Evolutionary conservation across 2,113 vertebrate species (phyloP), one percentile per base, ranked within the genome.

Genomic region (Hippocampus zosterae): DNA sequence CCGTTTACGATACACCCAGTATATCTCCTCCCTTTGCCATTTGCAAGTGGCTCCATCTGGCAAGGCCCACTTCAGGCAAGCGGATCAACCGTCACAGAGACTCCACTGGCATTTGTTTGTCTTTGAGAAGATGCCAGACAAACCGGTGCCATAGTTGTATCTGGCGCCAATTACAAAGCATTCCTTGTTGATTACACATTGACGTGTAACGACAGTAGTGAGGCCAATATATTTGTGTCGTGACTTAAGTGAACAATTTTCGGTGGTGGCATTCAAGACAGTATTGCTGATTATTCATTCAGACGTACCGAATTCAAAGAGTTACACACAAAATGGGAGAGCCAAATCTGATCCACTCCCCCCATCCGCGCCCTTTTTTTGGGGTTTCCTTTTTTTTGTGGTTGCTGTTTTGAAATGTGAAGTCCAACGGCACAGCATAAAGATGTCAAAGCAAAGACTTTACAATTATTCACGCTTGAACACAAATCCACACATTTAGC

Each of bases 131-230:
- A 68, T 33, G n/a, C 5, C 2, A 11, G 33, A 59, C 65, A 71
- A 79, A 23, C 18, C 19, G 44, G 53, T 68, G 77, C 69, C 73
- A 82, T 65, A 13, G 25, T 37, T 77, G 50, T 72, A 68, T 72
- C 66, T 70, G 19, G 57, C 25, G 21, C 21, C 10, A 10, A 21
- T 55, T 55, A 23, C n/a, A 55, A 63, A 68, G 72, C 72, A 81
- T 80, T 80, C 73, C 72, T 76, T 63, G 23, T 72, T 75, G 73
- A 84, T 83, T 71, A 84, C 86, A 83, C 80, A 81, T 86, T 55
- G 52, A 55, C 52, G 11, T 21, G 50, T 19, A 52, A 52, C 50
- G 19, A 2, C 50, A 8, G 21, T n/a, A 19, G 50, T 19, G 50
- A 52, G 21, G 50, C 50, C 50, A 21, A 52, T 52, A 52, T 8